phyloP scores from a whole-genome alignment of 2,888 invertebrate genomes.

The Caenorhabditis japonica region DNA sequence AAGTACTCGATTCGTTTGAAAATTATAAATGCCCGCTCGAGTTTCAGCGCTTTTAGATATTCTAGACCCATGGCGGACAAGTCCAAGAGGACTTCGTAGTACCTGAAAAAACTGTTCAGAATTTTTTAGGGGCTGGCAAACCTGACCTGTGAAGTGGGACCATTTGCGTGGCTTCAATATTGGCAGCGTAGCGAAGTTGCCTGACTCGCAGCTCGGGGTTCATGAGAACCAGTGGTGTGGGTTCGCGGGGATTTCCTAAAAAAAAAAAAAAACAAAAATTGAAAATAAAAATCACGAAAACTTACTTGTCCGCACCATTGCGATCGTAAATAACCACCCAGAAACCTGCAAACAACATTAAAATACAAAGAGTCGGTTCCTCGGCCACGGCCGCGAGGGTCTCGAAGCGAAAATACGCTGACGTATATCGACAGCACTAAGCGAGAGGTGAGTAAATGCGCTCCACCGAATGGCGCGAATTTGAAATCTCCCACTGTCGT shows the following conservation, averaged over 20 bases:
- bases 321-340: too few species aligned
- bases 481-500: too few species aligned
- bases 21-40: slow-evolving; percentile 38
- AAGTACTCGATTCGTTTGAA: slow-evolving; percentile 41
- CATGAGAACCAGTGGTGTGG: slow-evolving; percentile 35
- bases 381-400: too few species aligned
- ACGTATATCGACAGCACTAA: too few species aligned
- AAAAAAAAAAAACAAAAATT: not conserved
- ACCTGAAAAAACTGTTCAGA: slow-evolving; percentile 6
- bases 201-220: slow-evolving; percentile 32
- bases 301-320: too few species aligned
- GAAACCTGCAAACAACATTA: too few species aligned
- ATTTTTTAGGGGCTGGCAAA: not conserved
- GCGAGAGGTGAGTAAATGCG: too few species aligned
- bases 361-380: too few species aligned
- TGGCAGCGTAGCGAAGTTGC: slow-evolving; percentile 31
- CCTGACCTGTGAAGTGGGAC: slow-evolving; percentile 23
- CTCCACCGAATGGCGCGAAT: too few species aligned
- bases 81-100: slow-evolving; percentile 33
- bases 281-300: too few species aligned
- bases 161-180: slow-evolving; percentile 28
- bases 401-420: too few species aligned
- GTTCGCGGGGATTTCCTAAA: slow-evolving; percentile 30
- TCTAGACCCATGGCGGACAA: slow-evolving; percentile 26
- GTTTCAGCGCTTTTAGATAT: slow-evolving; percentile 25